Percentiles rank a stretch among this genome's conserved stretches.
These are phyloP conservation scores for Thymelicus sylvestris DNA, from an alignment of 2,888 invertebrate genomes.

Conservation along the genomic window DNA sequence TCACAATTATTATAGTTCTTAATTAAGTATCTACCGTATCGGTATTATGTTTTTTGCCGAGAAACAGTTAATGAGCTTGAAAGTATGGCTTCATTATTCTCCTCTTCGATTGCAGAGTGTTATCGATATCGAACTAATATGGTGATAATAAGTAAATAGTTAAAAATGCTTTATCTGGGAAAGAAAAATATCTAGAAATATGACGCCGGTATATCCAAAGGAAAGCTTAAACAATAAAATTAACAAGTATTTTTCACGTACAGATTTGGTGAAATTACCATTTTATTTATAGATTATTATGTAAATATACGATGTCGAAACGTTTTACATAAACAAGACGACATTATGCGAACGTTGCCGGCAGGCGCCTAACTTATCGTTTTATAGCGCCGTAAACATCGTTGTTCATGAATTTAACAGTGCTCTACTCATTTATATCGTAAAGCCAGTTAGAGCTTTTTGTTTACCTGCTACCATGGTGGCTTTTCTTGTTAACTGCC, in stretches of 20 bases:
- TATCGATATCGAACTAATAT: too few species aligned
- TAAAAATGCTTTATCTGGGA: too few species aligned
- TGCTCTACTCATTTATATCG: slow-evolving; percentile 48
- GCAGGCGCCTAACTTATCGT: slow-evolving; percentile 59
- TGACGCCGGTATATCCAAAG: too few species aligned
- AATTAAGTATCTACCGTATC: too few species aligned
- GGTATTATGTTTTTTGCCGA: too few species aligned
- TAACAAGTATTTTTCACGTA: not conserved
- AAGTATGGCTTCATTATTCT: too few species aligned
- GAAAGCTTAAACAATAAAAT: too few species aligned
- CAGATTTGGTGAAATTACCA: not conserved
- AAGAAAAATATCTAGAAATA: too few species aligned
- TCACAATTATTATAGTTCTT: too few species aligned
- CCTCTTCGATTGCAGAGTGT: too few species aligned
- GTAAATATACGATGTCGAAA: slow-evolving; percentile 28
- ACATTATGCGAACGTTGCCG: slow-evolving; percentile 33
- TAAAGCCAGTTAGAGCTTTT: slow-evolving; percentile 20
- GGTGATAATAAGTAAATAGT: too few species aligned
- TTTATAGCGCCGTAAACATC: slow-evolving; percentile 60
- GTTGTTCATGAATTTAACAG: slow-evolving; percentile 47
- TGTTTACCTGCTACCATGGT: not conserved
- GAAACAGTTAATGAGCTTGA: too few species aligned
- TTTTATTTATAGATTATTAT: not conserved
- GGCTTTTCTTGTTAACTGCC: not conserved
- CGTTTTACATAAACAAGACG: slow-evolving; percentile 42